Conservation (phyloP, 2,113 vertebrate species). For the Ondatra zibethicus region DNA sequence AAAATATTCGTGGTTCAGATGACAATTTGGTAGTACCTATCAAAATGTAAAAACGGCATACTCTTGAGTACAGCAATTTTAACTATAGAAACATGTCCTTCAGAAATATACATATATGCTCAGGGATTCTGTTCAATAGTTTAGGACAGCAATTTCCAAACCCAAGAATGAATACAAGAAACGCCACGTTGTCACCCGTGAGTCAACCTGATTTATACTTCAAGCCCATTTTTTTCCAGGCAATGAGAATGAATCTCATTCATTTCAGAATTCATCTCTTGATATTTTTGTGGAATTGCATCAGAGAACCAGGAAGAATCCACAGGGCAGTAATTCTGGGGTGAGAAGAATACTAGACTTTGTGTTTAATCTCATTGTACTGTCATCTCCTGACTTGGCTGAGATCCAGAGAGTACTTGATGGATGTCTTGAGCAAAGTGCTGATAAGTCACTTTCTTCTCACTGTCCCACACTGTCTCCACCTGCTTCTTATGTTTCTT, state of each 20-base stretch:
- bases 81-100: constrained; percentile 36
- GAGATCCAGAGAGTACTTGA: neutral
- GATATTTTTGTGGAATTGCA: neutral
- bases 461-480: neutral
- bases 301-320: neutral
- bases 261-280: constrained; percentile 31
- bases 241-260: constrained; percentile 55
- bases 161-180: constrained; percentile 15
- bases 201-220: neutral
- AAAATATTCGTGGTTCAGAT: constrained; percentile 26
- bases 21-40: neutral
- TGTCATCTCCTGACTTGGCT: neutral
- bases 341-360: neutral
- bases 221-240: neutral
- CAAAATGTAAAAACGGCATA: neutral
- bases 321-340: neutral
- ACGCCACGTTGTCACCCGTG: neutral
- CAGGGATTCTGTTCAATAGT: neutral
- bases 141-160: constrained; percentile 43
- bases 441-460: neutral
- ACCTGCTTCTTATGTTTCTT: neutral
- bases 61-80: constrained; percentile 17
- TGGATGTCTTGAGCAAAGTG: neutral
- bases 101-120: neutral
- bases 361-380: neutral